These are phyloP conservation scores for Montipora efflorescens DNA, from an alignment of 64 coral and sea anemone species.

Conservation along the genomic window DNA sequence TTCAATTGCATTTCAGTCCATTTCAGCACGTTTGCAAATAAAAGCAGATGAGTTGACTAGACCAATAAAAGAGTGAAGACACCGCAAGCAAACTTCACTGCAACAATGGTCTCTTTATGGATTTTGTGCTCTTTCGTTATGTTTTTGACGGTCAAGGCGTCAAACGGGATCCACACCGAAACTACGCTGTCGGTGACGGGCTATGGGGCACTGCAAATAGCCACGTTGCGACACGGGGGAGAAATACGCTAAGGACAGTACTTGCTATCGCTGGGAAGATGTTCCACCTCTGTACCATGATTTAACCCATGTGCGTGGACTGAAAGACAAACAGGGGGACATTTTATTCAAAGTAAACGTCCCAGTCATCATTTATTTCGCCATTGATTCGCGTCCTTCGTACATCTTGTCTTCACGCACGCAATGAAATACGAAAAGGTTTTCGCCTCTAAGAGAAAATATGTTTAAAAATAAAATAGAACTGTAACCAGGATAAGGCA, in stretches of 20 bases:
- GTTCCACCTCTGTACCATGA: conserved; percentile 83
- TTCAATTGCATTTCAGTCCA: too few species aligned
- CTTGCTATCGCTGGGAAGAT: conserved; percentile 47
- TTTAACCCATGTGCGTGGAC: conserved; percentile 87
- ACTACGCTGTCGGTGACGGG: conserved; percentile 47
- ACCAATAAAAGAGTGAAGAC: too few species aligned
- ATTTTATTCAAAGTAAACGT: conserved; percentile 70
- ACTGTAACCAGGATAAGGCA: too few species aligned
- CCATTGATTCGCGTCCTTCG: conserved; percentile 55
- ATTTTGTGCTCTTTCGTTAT: background rate
- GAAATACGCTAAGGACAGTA: conserved; percentile 69
- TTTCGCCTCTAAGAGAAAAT: too few species aligned
- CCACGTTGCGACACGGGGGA: conserved; percentile 86
- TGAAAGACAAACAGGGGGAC: conserved; percentile 66
- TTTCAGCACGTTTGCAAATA: too few species aligned
- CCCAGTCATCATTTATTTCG: conserved; percentile 72
- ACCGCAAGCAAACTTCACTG: background rate
- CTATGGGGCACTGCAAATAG: conserved; percentile 70
- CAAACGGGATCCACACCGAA: too few species aligned
- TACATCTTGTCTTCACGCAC: too few species aligned
- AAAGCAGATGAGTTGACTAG: too few species aligned
- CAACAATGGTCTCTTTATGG: background rate
- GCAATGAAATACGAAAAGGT: too few species aligned
- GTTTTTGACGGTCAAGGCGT: background rate
- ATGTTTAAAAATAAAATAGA: too few species aligned